A percentile compares a stretch with the other conserved stretches of the same genome.
Conservation (phyloP, 2,888 invertebrate species). For the Vanessa cardui region DNA sequence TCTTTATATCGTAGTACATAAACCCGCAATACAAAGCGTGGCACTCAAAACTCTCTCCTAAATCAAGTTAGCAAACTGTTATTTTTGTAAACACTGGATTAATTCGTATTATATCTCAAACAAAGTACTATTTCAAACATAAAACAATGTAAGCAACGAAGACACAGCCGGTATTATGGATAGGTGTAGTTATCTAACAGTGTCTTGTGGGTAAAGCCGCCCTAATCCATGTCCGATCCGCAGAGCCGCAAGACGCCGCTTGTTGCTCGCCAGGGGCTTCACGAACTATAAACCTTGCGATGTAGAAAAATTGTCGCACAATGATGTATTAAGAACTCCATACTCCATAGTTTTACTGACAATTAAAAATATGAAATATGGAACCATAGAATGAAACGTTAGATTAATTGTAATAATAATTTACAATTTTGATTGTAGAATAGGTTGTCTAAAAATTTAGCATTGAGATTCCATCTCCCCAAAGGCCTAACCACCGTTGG, state of each 20-base stretch:
- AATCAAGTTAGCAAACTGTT: too few relatives aligned
- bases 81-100: too few relatives aligned
- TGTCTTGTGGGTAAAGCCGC: constrained; percentile 60
- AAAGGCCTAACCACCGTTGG: constrained; percentile 57
- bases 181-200: constrained; percentile 40
- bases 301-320: constrained; percentile 28
- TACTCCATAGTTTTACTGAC: neutral
- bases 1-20: too few relatives aligned
- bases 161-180: constrained; percentile 11
- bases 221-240: constrained; percentile 66
- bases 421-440: neutral
- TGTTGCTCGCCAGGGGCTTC: constrained; percentile 73
- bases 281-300: constrained; percentile 37
- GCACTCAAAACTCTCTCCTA: too few relatives aligned
- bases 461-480: constrained; percentile 20
- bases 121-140: neutral
- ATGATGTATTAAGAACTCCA: constrained; percentile 7
- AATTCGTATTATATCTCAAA: too few relatives aligned
- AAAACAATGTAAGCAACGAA: constrained; percentile 15
- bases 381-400: neutral
- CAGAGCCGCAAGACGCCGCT: constrained; percentile 68
- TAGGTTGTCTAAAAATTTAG: constrained; percentile 10
- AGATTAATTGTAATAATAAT: too few relatives aligned
- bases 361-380: neutral
- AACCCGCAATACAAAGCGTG: too few relatives aligned